These are phyloP conservation scores for Pitta sordida DNA, from an alignment of 2,113 vertebrate species.

Conservation along the genomic window DNA sequence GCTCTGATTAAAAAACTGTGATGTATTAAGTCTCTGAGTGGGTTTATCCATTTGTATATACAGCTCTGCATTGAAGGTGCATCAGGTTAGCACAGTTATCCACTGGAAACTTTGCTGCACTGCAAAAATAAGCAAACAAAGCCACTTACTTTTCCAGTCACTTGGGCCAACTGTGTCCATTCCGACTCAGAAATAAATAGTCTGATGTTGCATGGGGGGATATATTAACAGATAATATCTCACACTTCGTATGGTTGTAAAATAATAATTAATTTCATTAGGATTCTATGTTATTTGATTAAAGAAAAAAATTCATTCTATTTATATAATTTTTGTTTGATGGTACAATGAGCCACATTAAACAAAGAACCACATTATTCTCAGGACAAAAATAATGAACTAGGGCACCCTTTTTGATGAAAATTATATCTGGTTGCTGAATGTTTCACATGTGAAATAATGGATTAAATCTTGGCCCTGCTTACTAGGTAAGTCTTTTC, in stretches of 20 bases:
- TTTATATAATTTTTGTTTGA: slow-evolving; percentile 1
- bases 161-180: not conserved
- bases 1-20: not conserved
- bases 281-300: not conserved
- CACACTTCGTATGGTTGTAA: not conserved
- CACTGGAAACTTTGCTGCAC: not conserved
- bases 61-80: not conserved
- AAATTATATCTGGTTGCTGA: slow-evolving; percentile 60
- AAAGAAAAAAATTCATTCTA: not conserved
- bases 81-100: not conserved
- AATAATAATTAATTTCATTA: not conserved
- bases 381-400: slow-evolving; percentile 45
- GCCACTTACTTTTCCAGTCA: not conserved
- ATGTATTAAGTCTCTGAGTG: not conserved
- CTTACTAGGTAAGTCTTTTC: slow-evolving; percentile 66
- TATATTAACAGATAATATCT: not conserved
- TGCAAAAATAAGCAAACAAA: not conserved
- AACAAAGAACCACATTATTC: slow-evolving; percentile 48
- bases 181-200: not conserved
- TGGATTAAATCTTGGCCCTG: slow-evolving; percentile 52
- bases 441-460: slow-evolving; percentile 70
- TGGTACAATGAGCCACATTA: slow-evolving; percentile 30
- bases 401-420: slow-evolving; percentile 54
- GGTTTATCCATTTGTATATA: not conserved
- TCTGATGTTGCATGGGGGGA: not conserved